Base-by-base conservation (phyloP, 2,113 vertebrate genomes). In the Aptenodytes patagonicus region DNA sequence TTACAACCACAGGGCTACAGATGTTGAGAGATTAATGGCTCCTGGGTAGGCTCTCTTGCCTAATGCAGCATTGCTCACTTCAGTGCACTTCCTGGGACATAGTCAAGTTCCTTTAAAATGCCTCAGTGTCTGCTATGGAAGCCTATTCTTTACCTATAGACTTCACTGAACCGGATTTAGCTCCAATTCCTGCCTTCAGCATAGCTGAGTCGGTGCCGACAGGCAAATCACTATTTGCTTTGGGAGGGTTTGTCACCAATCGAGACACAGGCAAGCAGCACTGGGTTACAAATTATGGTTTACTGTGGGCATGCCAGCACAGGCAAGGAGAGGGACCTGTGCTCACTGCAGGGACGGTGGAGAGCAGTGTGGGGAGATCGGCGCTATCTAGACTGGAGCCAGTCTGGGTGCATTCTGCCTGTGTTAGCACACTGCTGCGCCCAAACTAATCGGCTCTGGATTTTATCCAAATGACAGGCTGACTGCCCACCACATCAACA, bases 201-300 rank as follows among this genome's bases (percentile, higher is more conserved):
- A 42, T 15, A 83, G 93, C 93, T 94, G 97, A 95, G 78, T 93
- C 96, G 93, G 81, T 55, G 91, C 89, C 66, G 93, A 70, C 87
- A 58, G 55, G 87, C 78, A 90, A 91, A 93, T 89, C 89, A 29
- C 36, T 92, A 4, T 95, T 95, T 95, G 94, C 89, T 79, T 89
- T 95, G 73, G 87, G 89, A 94, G 89, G 83, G 86, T 16, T 83
- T 82, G 68, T 65, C 55, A 68, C 47, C 8, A n/a, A 26, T 19
- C 2, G 13, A 73, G 66, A 72, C 22, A 28, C 2, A 2, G 58
- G 66, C 64, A 29, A 65, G 82, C 49, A 76, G 86, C 49, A 12
- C 19, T 1, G 73, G 52, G 72, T 65, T 65, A 55, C 86, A 87
- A 60, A 83, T 64, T 62, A 36, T 40, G 65, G 34, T 60, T 82